Evolutionary conservation across 2,113 vertebrate species (phyloP), one percentile per base, ranked within the genome.

Genomic region (Anhinga rufa): DNA sequence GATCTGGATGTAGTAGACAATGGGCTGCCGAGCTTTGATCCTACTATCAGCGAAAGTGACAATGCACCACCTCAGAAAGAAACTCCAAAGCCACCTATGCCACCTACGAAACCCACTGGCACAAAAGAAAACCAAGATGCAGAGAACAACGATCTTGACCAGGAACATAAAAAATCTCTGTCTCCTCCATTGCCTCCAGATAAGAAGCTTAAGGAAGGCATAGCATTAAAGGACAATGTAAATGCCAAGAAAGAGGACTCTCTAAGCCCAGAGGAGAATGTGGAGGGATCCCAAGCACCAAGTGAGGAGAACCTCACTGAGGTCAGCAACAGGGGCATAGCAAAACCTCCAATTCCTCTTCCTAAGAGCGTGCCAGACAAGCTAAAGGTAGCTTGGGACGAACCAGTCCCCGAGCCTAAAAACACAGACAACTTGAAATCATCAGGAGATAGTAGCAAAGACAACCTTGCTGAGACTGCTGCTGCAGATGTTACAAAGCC

Each of bases 1-100:
- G 99, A 99, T 93, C 98, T 99, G 25, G 99, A 99, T 49, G 93
- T 97, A 46, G 97, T 98, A 5, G 97, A 98, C 92, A 96, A 91
- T 0, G 92, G 97, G 40, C 97, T 98, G 3, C 98, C 98, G 20
- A 98, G 95, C 81, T 97, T 97, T 17, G 74, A 95, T 82, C 36
- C 72, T 34, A 44, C 54, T 36, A n/a, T 94, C 64, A 94, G 80
- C 22, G 95, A 98, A 62, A 88, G 72, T 15, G 88, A 81, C 51
- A 91, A 87, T 17, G 82, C 22, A 9, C 69, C 95, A 62, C 89
- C 94, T 90, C 95, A 93, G 29, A 98, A 97, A 83, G 98, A 98
- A 70, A 88, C 44, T 15, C 85, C 86, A 28, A 98, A 95, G 78
- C 97, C 97, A 11, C 98, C 93, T 15, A 94, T 97, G 95, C 98